phyloP scores from a whole-genome alignment of 2,797 vertebrate species.

The Pangasius larnaudii region DNA sequence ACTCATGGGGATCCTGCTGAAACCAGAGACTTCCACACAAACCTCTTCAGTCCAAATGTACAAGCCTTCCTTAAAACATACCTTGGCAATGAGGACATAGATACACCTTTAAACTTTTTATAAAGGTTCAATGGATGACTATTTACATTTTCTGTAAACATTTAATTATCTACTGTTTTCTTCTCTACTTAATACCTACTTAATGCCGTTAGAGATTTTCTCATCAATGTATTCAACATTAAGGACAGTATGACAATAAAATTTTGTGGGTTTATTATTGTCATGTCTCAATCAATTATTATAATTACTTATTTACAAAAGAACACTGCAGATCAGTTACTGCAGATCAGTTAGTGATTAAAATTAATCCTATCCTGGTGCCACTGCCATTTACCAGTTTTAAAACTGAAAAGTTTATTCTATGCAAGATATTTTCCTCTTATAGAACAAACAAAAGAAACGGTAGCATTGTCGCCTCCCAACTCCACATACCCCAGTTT shows the following conservation, averaged over 20 bases:
- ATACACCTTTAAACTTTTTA: slow-evolving; percentile 52
- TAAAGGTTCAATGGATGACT: background rate
- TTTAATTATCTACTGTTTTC: background rate
- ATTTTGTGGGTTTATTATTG: background rate
- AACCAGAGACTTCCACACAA: slow-evolving; percentile 60
- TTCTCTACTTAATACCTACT: background rate
- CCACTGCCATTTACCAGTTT: too few species aligned
- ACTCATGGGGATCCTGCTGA: rapidly evolving
- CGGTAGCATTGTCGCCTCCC: background rate
- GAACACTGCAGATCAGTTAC: background rate
- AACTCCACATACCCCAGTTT: too few species aligned
- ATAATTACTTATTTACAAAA: background rate
- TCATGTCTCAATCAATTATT: background rate
- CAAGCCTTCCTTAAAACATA: slow-evolving; percentile 45
- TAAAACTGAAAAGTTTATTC: background rate
- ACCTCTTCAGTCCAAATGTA: slow-evolving; percentile 58
- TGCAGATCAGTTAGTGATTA: background rate
- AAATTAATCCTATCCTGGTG: background rate
- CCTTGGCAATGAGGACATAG: slow-evolving; percentile 25
- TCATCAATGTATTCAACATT: background rate
- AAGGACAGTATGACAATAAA: background rate
- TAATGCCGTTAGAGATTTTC: background rate
- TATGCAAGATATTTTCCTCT: background rate
- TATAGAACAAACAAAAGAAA: background rate
- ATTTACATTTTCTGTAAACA: background rate